phyloP scores from a whole-genome alignment of 2,797 vertebrate species.

The Chelmon rostratus region DNA sequence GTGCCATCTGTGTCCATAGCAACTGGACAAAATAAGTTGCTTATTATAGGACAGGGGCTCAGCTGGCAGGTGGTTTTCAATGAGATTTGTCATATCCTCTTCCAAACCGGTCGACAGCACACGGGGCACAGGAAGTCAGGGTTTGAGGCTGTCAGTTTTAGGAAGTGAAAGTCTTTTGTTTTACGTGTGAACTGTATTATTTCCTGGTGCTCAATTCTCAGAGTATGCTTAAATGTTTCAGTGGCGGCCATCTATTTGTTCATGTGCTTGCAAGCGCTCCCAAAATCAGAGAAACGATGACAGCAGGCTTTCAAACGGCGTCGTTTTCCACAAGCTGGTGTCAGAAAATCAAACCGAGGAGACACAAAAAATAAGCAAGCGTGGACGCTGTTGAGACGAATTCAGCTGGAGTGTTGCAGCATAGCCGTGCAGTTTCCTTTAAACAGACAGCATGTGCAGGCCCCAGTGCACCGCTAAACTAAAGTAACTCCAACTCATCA shows the following conservation, averaged over 20 bases:
- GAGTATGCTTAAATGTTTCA: background rate
- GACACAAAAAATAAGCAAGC: background rate
- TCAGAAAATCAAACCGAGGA: background rate
- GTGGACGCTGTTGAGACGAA: background rate
- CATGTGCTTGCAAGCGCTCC: background rate
- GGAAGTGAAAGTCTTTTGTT: background rate
- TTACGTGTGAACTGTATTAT: background rate
- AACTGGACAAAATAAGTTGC: slow-evolving; percentile 63
- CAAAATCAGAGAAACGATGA: background rate
- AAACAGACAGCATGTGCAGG: background rate
- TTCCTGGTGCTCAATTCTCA: background rate
- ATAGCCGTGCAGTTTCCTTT: background rate
- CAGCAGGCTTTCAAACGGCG: background rate
- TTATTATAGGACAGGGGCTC: slow-evolving; percentile 68
- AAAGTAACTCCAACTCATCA: background rate
- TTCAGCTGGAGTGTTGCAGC: background rate
- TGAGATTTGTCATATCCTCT: slow-evolving; percentile 56
- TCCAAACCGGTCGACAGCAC: slow-evolving; percentile 33
- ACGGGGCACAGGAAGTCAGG: slow-evolving; percentile 14
- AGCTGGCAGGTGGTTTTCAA: slow-evolving; percentile 65
- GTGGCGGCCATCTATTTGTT: background rate
- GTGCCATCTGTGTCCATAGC: slow-evolving; percentile 67
- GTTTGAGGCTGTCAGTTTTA: slow-evolving; percentile 15
- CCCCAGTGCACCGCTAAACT: background rate
- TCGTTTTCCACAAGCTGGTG: background rate